phyloP scores from a whole-genome alignment of 2,888 invertebrate genomes.

The Volucella bombylans region DNA sequence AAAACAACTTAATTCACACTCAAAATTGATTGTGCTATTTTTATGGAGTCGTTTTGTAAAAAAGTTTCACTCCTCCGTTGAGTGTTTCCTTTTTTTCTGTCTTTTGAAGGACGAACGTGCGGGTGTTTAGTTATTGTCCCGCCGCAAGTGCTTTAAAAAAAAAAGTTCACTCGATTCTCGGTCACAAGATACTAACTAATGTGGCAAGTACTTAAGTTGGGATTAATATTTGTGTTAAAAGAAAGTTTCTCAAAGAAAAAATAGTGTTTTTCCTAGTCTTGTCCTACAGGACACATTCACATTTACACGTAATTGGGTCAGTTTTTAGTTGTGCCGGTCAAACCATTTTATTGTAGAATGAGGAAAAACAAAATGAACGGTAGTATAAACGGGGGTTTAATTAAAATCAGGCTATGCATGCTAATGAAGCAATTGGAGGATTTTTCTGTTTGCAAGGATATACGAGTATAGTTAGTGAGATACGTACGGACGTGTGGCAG shows the following conservation, averaged over 20 bases:
- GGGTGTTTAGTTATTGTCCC: conserved; percentile 28
- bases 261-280: neutral
- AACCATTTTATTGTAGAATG: conserved; percentile 14
- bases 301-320: conserved; percentile 26
- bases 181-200: conserved; percentile 40
- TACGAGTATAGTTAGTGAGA: neutral
- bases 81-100: conserved; percentile 9
- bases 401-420: conserved; percentile 44
- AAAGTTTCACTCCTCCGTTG: conserved; percentile 25
- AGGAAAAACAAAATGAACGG: neutral
- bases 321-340: conserved; percentile 25
- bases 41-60: conserved; percentile 39
- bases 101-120: conserved; percentile 25
- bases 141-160: conserved; percentile 33
- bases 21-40: conserved; percentile 69
- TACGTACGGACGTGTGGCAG: too few species aligned
- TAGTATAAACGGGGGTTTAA: conserved; percentile 7
- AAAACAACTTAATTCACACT: conserved; percentile 58
- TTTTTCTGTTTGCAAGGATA: neutral
- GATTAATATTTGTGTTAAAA: conserved; percentile 44
- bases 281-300: neutral
- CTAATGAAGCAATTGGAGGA: conserved; percentile 40
- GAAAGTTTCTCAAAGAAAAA: neutral
- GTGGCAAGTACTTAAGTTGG: conserved; percentile 58
- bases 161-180: conserved; percentile 33